A percentile compares a stretch with the other conserved stretches of the same genome.
phyloP scores from a whole-genome alignment of 2,113 vertebrate genomes.

The Arothron firmamentum region DNA sequence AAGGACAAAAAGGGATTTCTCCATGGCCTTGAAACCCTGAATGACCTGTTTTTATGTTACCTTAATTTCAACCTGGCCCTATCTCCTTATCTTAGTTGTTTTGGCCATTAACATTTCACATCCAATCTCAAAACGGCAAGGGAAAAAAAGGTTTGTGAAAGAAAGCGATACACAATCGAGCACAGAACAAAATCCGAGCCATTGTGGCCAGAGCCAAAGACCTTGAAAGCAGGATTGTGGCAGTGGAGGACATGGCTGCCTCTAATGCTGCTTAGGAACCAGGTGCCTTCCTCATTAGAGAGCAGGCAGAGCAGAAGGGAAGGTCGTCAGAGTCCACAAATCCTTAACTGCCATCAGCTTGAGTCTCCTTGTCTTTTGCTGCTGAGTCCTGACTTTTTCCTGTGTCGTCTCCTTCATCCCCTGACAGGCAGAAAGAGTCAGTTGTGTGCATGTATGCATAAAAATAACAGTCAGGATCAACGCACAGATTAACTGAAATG shows the following conservation, averaged over 20 bases:
- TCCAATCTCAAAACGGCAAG: slow-evolving; percentile 12
- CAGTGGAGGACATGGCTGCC: slow-evolving; percentile 13
- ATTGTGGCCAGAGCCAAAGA: slow-evolving; percentile 16
- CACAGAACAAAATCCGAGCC: slow-evolving; percentile 5
- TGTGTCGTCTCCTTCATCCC: slow-evolving; percentile 39
- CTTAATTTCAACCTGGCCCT: too few species aligned
- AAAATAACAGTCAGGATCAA: too few species aligned
- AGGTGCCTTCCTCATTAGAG: slow-evolving; percentile 1
- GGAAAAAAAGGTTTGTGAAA: slow-evolving; percentile 15
- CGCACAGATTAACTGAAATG: too few species aligned
- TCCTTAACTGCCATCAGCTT: slow-evolving; percentile 42
- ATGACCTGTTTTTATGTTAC: not conserved
- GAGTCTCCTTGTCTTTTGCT: slow-evolving; percentile 47
- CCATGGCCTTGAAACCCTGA: not conserved
- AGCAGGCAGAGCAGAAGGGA: not conserved
- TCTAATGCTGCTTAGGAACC: not conserved
- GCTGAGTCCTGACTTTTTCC: slow-evolving; percentile 40
- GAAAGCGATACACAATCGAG: slow-evolving; percentile 15
- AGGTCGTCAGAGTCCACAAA: not conserved
- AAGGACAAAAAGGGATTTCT: not conserved
- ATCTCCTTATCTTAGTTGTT: too few species aligned
- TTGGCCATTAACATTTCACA: not conserved
- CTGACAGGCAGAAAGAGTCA: slow-evolving; percentile 27
- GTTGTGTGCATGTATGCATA: not conserved
- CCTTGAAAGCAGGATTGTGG: not conserved